Percentiles rank a stretch among this genome's conserved stretches.
These are phyloP conservation scores for Apolygus lucorum DNA, from an alignment of 1,140 invertebrate species.

Conservation along the genomic window DNA sequence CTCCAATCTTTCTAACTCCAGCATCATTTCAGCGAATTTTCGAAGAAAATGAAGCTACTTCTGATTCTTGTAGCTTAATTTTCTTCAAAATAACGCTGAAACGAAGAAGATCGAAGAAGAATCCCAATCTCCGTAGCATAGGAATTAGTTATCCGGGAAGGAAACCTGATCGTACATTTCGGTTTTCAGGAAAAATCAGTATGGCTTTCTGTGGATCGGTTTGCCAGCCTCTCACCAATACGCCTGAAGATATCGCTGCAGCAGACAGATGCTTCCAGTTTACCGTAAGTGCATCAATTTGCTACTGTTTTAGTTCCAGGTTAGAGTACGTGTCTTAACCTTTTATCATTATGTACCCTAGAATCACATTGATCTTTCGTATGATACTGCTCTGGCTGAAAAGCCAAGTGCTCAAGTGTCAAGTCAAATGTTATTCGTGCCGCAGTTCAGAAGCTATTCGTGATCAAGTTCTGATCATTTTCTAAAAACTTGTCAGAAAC, in stretches of 20 bases:
- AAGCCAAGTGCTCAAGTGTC: not conserved
- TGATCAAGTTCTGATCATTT: not conserved
- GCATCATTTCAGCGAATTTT: no score
- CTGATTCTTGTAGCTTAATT: no score
- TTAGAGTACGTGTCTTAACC: no score
- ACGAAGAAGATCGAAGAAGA: no score
- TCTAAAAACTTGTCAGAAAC: no score
- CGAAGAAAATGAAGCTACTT: no score
- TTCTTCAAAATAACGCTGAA: no score
- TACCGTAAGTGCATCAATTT: not conserved
- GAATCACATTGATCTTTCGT: not conserved
- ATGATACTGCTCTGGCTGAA: not conserved
- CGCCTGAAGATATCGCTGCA: conserved; percentile 11
- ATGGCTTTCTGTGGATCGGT: conserved; percentile 44
- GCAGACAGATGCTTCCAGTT: not conserved
- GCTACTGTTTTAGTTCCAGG: not conserved
- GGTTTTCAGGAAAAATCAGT: conserved; percentile 44
- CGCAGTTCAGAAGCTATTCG: not conserved
- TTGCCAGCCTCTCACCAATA: conserved; percentile 20
- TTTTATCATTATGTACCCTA: not conserved
- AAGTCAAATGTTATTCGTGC: no score
- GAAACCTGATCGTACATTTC: no score
- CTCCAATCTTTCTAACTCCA: no score
- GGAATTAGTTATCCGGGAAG: no score
- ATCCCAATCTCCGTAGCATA: no score